These are phyloP conservation scores for Antedon bifida DNA, from an alignment of 35 echinoderm and acorn worm genomes.

Conservation along the genomic window DNA sequence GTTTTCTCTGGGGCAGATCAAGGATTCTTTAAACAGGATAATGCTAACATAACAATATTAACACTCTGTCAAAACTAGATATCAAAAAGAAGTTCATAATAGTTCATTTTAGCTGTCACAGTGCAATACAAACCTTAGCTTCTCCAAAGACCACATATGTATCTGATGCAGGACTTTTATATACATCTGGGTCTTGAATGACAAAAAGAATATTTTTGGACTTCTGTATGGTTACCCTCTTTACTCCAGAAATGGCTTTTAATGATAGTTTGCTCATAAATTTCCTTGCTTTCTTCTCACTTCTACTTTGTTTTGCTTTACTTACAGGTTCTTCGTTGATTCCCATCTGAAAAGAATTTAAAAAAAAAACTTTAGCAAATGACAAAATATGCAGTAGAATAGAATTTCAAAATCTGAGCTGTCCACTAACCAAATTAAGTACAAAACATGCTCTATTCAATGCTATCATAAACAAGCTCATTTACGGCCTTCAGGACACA, in stretches of 20 bases:
- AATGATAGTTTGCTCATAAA: slow-evolving; percentile 49
- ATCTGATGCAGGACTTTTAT: slow-evolving; percentile 81
- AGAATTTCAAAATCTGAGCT: background rate
- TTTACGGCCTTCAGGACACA: no score
- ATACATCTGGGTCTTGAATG: slow-evolving; percentile 80
- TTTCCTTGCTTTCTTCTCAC: slow-evolving; percentile 75
- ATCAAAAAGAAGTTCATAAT: no score
- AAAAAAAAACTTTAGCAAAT: background rate
- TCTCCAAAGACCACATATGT: slow-evolving; percentile 96
- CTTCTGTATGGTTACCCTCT: slow-evolving; percentile 67
- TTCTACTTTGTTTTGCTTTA: slow-evolving; percentile 75
- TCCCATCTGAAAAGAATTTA: slow-evolving; percentile 27
- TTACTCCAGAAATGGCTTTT: slow-evolving; percentile 45
- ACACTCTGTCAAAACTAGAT: no score
- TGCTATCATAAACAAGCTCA: no score
- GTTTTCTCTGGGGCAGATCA: no score
- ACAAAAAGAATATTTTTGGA: slow-evolving; percentile 98
- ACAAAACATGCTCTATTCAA: no score
- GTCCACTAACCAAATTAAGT: background rate
- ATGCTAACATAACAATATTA: no score
- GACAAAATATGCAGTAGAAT: background rate
- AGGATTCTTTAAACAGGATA: no score
- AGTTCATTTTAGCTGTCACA: no score
- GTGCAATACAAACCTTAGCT: slow-evolving; percentile 84
- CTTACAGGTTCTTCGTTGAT: slow-evolving; percentile 66